These are phyloP conservation scores for Argopecten irradians DNA, from an alignment of 1,140 invertebrate species.

Conservation along the genomic window DNA sequence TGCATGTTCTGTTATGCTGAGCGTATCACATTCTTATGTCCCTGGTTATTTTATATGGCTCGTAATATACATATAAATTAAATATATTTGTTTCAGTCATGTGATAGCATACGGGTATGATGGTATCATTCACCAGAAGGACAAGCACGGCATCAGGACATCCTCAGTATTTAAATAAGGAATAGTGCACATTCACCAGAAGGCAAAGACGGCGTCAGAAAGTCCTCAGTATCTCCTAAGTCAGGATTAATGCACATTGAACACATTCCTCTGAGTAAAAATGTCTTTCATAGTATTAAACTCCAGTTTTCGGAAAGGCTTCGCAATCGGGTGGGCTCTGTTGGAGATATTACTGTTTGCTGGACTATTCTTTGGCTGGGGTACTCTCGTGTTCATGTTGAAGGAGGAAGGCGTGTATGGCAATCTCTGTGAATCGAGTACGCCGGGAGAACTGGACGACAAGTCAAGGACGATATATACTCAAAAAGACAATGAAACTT, in stretches of 20 bases:
- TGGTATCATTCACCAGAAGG: no score
- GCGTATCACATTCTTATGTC: no score
- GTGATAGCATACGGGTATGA: not conserved
- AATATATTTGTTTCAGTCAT: no score
- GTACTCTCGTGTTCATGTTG: slow-evolving; percentile 50
- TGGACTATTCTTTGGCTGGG: slow-evolving; percentile 53
- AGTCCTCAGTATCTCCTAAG: not conserved
- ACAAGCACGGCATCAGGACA: no score
- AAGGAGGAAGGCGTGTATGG: slow-evolving; percentile 43
- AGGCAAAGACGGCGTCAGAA: no score
- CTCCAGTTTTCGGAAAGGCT: not conserved
- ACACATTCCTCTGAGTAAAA: not conserved
- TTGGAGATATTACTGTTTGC: slow-evolving; percentile 49
- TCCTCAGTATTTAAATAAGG: no score
- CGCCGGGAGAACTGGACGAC: not conserved
- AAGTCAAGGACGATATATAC: not conserved
- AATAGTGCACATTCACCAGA: no score
- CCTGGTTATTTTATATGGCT: no score
- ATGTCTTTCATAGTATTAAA: not conserved
- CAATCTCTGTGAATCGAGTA: slow-evolving; percentile 40
- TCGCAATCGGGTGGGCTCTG: slow-evolving; percentile 42
- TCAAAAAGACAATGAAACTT: not conserved
- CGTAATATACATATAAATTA: no score
- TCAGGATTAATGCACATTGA: not conserved
- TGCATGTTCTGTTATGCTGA: no score